Conservation (phyloP, 1,140 invertebrate species). For the Drosophila nebulosa region DNA sequence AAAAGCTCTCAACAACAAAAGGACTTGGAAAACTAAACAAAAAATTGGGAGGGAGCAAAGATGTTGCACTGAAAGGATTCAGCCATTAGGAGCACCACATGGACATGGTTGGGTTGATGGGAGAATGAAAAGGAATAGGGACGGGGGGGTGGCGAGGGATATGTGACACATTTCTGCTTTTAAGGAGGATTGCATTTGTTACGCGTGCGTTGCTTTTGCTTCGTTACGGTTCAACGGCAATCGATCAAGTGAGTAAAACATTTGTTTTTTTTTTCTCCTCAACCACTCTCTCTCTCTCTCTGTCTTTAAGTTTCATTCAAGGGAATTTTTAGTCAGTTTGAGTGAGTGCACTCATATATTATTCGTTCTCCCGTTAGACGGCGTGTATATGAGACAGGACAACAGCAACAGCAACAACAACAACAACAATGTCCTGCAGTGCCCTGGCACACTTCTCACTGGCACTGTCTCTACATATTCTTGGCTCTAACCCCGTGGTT, state of each 20-base stretch:
- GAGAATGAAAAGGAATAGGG: not conserved
- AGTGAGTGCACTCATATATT: slow-evolving; percentile 75
- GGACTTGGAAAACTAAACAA: slow-evolving; percentile 30
- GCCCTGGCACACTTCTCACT: slow-evolving; percentile 52
- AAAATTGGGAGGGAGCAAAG: slow-evolving; percentile 32
- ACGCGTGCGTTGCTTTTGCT: slow-evolving; percentile 77
- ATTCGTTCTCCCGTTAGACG: slow-evolving; percentile 25
- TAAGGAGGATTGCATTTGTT: slow-evolving; percentile 80
- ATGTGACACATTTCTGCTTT: slow-evolving; percentile 80
- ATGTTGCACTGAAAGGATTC: slow-evolving; percentile 66
- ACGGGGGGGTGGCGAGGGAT: slow-evolving; percentile 31
- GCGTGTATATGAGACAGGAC: slow-evolving; percentile 46
- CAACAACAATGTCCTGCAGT: slow-evolving; percentile 51
- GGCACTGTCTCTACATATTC: not conserved
- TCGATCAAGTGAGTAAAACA: slow-evolving; percentile 74
- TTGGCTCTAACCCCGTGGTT: slow-evolving; percentile 1
- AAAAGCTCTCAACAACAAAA: slow-evolving; percentile 44
- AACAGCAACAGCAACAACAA: slow-evolving; percentile 25
- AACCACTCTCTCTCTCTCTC: slow-evolving; percentile 8
- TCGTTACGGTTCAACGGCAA: slow-evolving; percentile 73
- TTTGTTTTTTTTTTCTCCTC: slow-evolving; percentile 40
- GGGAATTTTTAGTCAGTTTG: slow-evolving; percentile 76
- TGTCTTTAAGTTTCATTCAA: slow-evolving; percentile 14
- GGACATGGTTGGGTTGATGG: not conserved
- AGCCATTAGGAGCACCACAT: slow-evolving; percentile 47